Conservation (phyloP, 92 coral and sea anemone genomes). For the Ricordea florida region DNA sequence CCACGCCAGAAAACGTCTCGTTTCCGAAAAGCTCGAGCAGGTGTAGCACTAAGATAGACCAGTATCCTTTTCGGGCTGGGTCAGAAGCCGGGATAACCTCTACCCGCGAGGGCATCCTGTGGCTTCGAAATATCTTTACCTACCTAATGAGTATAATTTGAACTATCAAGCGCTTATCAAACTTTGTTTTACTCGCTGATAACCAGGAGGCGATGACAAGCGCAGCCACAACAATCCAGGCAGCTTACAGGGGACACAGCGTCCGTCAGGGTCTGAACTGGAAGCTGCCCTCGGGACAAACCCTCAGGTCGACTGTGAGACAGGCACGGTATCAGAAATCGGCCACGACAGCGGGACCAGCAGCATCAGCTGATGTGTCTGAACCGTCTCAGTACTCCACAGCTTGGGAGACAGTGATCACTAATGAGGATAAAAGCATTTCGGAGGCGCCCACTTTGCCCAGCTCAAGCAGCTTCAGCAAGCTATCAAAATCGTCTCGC, state of each 20-base stretch:
- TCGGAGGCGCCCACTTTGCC: conserved; percentile 60
- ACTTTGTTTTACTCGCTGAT: not conserved
- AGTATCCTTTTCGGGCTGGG: too few species aligned
- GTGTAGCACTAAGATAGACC: too few species aligned
- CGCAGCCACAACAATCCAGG: conserved; percentile 97
- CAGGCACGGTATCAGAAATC: conserved; percentile 63
- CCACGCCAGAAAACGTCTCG: too few species aligned
- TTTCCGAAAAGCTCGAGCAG: too few species aligned
- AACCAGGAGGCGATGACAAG: conserved; percentile 64
- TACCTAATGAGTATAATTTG: too few species aligned
- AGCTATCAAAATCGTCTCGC: not conserved
- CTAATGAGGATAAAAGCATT: conserved; percentile 43
- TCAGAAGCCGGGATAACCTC: too few species aligned
- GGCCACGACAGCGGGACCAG: not conserved
- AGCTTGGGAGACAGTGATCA: conserved; percentile 45
- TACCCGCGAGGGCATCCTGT: too few species aligned
- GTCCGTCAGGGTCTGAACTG: conserved; percentile 89
- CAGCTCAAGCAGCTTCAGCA: conserved; percentile 19
- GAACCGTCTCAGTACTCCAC: conserved; percentile 51
- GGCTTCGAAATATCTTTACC: too few species aligned
- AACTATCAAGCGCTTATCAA: not conserved
- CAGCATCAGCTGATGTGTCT: conserved; percentile 13
- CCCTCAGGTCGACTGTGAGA: conserved; percentile 76
- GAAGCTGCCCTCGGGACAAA: conserved; percentile 91
- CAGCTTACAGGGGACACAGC: conserved; percentile 94